Base-by-base conservation (phyloP, 2,888 invertebrate species). In the Cosmorhoe ocellata region DNA sequence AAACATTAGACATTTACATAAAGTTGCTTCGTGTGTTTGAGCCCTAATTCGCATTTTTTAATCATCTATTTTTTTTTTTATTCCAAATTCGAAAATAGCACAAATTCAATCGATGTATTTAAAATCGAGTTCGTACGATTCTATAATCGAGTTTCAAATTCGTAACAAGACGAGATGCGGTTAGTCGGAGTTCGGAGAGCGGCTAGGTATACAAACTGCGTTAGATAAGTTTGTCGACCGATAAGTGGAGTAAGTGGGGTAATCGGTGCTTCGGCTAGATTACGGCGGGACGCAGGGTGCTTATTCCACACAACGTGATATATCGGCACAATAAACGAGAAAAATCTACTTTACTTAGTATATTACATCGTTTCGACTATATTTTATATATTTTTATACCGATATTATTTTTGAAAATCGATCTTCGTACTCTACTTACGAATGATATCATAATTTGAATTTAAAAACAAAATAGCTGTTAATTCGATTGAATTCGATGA, bases 151-250 rank as follows among this genome's bases (percentile, higher is more conserved):
- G 13, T 36, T 44, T 24, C 67, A 64, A 71, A 78, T 76, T 79
- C 76, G 79, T 75, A 32, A 31, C 32, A 37, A 37, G 27, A 18
- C 69, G 76, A 76, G 78, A 71, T 68, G 62, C 54, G 59, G 71
- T 84, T 84, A 83, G 69, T 58, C 61, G 58, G 61, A 36, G 67
- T 69, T 58, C 61, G 58, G 61, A 36, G 67, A 70, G 71, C 76
- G 69, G 24, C 67, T 69, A n/a, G n/a, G n/a, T n/a, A 58, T 28
- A 11, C 56, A 75, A 81, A 84, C 74, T 72, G 55, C 56, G 72
- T 85, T 84, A 81, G 56, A 48, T 58, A 79, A 85, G 80, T 85
- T 87, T 81, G 74, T 68, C 66, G 69, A 75, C 76, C 76, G 73
- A 79, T 79, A 78, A 78, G 70, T 73, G 74, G 67, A 67, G 70